phyloP scores from a whole-genome alignment of 2,888 invertebrate species.

The Sclerodermus sp. region DNA sequence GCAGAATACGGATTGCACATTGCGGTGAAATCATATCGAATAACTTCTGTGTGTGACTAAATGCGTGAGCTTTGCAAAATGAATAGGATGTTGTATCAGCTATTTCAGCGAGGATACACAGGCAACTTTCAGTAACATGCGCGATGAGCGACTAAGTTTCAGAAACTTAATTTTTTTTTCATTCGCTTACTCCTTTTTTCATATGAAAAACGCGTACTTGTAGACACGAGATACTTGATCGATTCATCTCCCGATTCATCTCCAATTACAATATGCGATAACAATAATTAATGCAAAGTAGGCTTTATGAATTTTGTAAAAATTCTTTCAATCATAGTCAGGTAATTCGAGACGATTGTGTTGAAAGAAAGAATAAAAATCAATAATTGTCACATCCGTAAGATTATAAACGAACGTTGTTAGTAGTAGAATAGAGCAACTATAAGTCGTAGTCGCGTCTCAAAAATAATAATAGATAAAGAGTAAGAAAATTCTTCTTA shows the following conservation, averaged over 20 bases:
- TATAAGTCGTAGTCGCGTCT: neutral
- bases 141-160: slow-evolving; percentile 10
- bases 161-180: no score
- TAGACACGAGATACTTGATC: no score
- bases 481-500: no score
- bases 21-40: slow-evolving; percentile 4
- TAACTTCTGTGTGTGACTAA: slow-evolving; percentile 25
- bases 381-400: neutral
- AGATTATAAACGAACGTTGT: neutral
- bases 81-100: slow-evolving; percentile 42
- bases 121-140: slow-evolving; percentile 17
- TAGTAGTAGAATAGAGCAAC: neutral
- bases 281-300: no score
- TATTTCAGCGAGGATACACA: slow-evolving; percentile 29
- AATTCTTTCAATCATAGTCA: no score
- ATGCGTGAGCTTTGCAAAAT: slow-evolving; percentile 41
- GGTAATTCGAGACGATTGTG: no score
- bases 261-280: no score
- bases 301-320: no score
- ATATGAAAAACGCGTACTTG: no score
- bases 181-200: no score
- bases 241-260: no score
- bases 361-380: neutral
- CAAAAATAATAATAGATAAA: neutral
- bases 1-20: no score